phyloP scores from a whole-genome alignment of 2,888 invertebrate species.

The Anagyrus pseudococci region DNA sequence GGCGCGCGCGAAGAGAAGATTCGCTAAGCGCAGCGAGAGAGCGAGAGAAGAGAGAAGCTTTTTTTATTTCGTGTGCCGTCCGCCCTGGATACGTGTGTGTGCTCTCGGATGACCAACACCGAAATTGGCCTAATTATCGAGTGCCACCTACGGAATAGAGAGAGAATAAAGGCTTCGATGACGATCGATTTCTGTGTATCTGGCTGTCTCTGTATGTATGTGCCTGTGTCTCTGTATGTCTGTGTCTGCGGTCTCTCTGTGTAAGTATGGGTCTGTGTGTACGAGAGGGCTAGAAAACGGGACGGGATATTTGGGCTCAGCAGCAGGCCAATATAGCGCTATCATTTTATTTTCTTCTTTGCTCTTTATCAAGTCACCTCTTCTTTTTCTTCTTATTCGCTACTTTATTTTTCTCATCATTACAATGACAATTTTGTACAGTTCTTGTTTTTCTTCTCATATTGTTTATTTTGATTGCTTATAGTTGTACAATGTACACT shows the following conservation, averaged over 20 bases:
- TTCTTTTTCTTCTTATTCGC: not conserved
- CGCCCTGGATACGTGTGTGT: not conserved
- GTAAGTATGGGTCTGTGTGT: no score
- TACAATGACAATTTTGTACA: no score
- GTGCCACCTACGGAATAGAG: constrained; percentile 41
- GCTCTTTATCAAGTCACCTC: no score
- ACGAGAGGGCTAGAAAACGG: not conserved
- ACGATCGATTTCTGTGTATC: constrained; percentile 9
- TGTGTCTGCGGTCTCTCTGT: no score
- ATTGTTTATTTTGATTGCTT: no score
- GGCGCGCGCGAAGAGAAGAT: constrained; percentile 5
- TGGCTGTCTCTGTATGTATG: no score
- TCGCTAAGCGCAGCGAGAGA: constrained; percentile 9
- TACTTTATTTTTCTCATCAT: no score
- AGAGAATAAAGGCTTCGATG: constrained; percentile 38
- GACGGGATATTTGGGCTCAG: constrained; percentile 6
- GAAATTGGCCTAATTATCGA: constrained; percentile 40
- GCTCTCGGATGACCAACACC: constrained; percentile 37
- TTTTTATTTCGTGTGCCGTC: constrained; percentile 8
- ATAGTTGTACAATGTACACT: no score
- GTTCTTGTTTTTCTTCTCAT: no score
- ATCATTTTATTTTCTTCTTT: constrained; percentile 15
- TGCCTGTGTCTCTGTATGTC: no score
- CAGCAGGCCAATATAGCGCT: constrained; percentile 37
- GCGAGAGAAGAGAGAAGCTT: constrained; percentile 18